phyloP scores from a whole-genome alignment of 2,797 vertebrate species.

The Percopsis omiscomaycus region DNA sequence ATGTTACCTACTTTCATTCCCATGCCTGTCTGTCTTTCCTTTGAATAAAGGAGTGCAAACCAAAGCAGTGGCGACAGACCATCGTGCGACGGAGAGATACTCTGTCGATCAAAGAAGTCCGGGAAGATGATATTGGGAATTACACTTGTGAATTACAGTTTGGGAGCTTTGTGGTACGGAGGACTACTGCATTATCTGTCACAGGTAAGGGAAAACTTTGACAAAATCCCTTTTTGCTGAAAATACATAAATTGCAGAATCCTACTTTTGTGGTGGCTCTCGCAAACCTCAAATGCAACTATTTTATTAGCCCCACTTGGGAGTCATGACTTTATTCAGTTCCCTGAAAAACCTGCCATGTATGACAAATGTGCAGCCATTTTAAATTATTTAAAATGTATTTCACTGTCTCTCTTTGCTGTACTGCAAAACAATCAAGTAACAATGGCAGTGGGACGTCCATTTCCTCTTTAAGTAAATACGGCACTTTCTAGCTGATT shows the following conservation, averaged over 20 bases:
- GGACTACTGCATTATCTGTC: slow-evolving; percentile 94
- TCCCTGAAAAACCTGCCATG: too few relatives aligned
- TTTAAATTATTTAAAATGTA: too few relatives aligned
- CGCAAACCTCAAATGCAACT: too few relatives aligned
- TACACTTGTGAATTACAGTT: slow-evolving; percentile 96
- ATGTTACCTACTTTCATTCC: background rate
- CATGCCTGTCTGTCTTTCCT: slow-evolving; percentile 11
- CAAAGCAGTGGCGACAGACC: slow-evolving; percentile 90
- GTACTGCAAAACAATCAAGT: background rate
- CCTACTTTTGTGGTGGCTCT: background rate
- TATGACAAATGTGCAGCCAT: too few relatives aligned
- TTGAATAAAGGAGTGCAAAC: slow-evolving; percentile 86
- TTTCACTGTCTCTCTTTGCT: too few relatives aligned
- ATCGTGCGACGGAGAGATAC: slow-evolving; percentile 86
- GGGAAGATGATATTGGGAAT: slow-evolving; percentile 98
- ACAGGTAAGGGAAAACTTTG: slow-evolving; percentile 83
- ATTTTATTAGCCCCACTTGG: too few relatives aligned
- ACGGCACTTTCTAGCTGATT: slow-evolving; percentile 32
- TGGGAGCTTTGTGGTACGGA: slow-evolving; percentile 93
- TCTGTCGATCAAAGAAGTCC: slow-evolving; percentile 91
- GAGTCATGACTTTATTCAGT: too few relatives aligned
- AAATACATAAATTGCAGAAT: background rate
- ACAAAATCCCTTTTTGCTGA: background rate
- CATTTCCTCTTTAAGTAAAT: background rate
- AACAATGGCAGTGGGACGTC: background rate